phyloP scores from a whole-genome alignment of 2,888 invertebrate species.

The Pollenia labialis region DNA sequence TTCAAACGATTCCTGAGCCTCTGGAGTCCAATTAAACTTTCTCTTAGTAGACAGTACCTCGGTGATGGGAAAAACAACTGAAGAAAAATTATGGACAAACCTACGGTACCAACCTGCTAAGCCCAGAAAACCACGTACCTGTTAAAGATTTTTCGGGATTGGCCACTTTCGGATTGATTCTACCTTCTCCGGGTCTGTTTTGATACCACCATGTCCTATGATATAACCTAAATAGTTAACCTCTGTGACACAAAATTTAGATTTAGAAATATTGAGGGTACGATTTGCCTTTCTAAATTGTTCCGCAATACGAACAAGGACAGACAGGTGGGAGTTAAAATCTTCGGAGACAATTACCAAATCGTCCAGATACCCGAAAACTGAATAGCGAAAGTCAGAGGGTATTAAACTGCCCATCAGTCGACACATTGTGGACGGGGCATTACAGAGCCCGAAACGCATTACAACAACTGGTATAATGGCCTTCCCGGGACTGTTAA shows the following conservation, averaged over 20 bases:
- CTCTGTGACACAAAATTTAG: not conserved
- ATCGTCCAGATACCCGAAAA: too few relatives aligned
- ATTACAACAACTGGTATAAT: too few relatives aligned
- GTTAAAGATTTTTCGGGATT: constrained; percentile 56
- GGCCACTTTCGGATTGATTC: constrained; percentile 33
- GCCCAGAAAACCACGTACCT: constrained; percentile 58
- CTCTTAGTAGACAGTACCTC: too few relatives aligned
- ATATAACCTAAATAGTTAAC: not conserved
- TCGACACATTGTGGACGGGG: too few relatives aligned
- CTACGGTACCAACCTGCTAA: constrained; percentile 9
- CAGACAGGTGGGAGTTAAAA: not conserved
- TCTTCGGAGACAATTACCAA: not conserved
- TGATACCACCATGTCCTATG: not conserved
- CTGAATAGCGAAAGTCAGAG: too few relatives aligned
- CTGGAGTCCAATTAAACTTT: too few relatives aligned
- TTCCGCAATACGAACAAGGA: not conserved
- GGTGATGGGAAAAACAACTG: not conserved
- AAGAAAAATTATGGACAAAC: constrained; percentile 17
- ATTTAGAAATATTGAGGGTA: not conserved
- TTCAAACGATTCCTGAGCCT: constrained; percentile 11
- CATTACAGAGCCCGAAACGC: too few relatives aligned
- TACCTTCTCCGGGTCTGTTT: not conserved
- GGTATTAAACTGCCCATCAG: too few relatives aligned
- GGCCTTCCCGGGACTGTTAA: not conserved
- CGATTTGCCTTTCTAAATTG: not conserved